These are phyloP conservation scores for Petaurus breviceps DNA, from an alignment of 2,113 vertebrate genomes.

Conservation along the genomic window DNA sequence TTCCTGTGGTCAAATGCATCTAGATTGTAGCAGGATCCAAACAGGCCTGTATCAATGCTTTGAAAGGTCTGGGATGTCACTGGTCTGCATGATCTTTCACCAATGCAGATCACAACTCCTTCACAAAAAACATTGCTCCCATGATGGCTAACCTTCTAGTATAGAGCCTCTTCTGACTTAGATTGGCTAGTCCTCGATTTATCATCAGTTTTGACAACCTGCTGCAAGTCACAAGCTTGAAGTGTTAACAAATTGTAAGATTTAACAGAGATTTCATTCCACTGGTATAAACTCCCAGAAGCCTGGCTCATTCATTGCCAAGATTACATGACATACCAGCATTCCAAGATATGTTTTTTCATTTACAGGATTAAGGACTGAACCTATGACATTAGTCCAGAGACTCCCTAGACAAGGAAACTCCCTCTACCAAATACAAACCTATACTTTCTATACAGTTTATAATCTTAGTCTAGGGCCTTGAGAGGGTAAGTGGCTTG, in stretches of 20 bases:
- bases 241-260: too few relatives aligned
- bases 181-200: not conserved
- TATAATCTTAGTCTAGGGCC: not conserved
- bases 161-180: not conserved
- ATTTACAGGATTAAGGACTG: not conserved
- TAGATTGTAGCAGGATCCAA: conserved; percentile 3
- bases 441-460: not conserved
- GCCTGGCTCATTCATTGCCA: not conserved
- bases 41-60: not conserved
- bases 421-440: not conserved
- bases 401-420: not conserved
- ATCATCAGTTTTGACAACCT: not conserved
- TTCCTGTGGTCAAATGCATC: conserved; percentile 24
- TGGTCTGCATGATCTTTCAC: not conserved
- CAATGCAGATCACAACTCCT: not conserved
- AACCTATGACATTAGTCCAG: not conserved
- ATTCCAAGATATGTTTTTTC: not conserved
- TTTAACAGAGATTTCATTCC: not conserved
- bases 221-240: not conserved
- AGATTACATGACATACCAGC: not conserved
- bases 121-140: not conserved
- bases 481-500: not conserved
- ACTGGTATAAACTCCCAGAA: not conserved
- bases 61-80: not conserved
- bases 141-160: not conserved